Conservation (phyloP, 2,113 vertebrate genomes). For the Ariopsis seemanni region DNA sequence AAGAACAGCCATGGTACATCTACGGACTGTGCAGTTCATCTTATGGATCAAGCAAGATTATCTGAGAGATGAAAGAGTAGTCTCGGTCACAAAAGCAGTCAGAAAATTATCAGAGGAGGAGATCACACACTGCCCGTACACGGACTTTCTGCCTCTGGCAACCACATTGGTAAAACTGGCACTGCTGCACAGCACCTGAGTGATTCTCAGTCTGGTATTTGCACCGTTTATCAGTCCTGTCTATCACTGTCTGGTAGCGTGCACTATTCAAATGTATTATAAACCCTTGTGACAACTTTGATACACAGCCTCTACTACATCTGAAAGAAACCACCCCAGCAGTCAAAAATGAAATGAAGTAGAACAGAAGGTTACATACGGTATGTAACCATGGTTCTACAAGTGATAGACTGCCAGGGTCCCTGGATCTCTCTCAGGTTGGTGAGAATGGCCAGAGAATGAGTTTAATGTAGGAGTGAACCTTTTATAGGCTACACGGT, state of each 20-base stretch:
- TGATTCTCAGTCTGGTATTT: neutral
- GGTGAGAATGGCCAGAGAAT: neutral
- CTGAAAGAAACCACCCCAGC: neutral
- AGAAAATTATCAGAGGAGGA: neutral
- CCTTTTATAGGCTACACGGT: neutral
- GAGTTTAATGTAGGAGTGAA: neutral
- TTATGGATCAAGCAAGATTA: neutral
- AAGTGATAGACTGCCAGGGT: neutral
- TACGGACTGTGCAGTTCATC: neutral
- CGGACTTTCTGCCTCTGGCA: neutral
- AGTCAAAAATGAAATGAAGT: neutral
- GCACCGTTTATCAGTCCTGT: neutral
- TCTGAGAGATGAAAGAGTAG: neutral
- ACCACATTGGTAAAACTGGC: neutral
- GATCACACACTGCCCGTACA: neutral
- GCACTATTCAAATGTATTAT: neutral
- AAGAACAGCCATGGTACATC: neutral
- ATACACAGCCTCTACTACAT: neutral
- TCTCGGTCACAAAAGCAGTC: neutral
- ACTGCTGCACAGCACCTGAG: neutral
- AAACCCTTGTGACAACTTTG: neutral
- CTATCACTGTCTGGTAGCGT: neutral
- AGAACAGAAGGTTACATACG: neutral
- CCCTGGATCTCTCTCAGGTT: neutral
- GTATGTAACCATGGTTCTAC: neutral